Evolutionary conservation across 2,797 vertebrate species (phyloP).

Genomic region (Etheostoma nigrum): DNA sequence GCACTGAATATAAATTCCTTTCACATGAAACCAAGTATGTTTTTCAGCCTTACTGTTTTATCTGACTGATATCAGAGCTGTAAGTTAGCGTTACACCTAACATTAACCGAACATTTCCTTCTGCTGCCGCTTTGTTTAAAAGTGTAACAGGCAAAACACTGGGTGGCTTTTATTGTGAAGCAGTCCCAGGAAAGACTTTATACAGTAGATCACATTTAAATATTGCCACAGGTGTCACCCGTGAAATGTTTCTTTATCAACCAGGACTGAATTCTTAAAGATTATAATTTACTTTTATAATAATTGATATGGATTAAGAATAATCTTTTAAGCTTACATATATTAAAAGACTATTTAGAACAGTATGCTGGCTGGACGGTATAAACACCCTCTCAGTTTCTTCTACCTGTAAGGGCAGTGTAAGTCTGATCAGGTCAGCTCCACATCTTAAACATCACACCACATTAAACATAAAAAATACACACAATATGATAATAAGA

Average conservation of each 20-base stretch:
- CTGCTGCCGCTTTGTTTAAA: not conserved
- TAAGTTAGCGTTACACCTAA: not conserved
- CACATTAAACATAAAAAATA: slow-evolving; percentile 1
- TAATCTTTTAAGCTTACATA: slow-evolving; percentile 2
- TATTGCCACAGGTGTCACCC: not conserved
- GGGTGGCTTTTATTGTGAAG: not conserved
- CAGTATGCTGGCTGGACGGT: too few relatives aligned
- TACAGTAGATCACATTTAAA: not conserved
- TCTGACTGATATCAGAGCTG: not conserved
- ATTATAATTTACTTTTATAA: not conserved
- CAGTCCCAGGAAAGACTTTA: too few relatives aligned
- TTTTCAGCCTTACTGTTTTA: not conserved
- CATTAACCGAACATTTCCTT: not conserved
- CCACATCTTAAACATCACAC: not conserved
- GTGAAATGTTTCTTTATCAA: not conserved
- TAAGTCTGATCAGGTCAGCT: slow-evolving; percentile 8
- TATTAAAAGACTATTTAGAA: not conserved
- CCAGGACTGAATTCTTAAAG: not conserved
- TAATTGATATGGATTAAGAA: not conserved
- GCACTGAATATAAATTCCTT: not conserved
- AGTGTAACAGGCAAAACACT: not conserved
- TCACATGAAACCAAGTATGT: not conserved
- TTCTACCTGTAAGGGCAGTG: not conserved
- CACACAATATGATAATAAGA: not conserved
- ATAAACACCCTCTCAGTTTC: not conserved